These are phyloP conservation scores for Zoroaster sp. DNA, from an alignment of 53 echinoderm and acorn worm species.

Conservation along the genomic window DNA sequence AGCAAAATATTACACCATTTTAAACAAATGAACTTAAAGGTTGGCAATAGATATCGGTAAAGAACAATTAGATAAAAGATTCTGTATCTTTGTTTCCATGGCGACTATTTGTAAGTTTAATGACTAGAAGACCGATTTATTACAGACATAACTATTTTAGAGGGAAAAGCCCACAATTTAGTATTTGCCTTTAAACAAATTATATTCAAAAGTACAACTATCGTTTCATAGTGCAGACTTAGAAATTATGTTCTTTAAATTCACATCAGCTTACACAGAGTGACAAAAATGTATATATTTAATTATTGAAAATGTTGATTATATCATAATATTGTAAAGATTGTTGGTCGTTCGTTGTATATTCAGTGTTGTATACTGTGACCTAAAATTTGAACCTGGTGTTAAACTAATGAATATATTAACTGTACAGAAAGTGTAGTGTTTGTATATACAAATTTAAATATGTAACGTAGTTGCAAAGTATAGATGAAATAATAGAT, in stretches of 20 bases:
- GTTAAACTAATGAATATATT: not conserved
- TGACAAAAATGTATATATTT: not conserved
- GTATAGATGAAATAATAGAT: conserved; percentile 2
- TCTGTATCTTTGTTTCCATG: no score
- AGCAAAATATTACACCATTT: no score
- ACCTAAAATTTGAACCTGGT: not conserved
- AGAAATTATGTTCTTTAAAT: not conserved
- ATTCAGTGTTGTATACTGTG: not conserved
- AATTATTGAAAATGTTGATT: not conserved
- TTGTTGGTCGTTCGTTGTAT: not conserved
- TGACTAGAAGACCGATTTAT: no score
- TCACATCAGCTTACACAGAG: not conserved
- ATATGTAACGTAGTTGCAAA: conserved; percentile 12
- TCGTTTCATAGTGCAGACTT: not conserved
- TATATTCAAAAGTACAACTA: no score
- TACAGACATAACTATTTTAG: no score
- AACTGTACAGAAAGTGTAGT: not conserved
- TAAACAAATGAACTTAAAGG: no score
- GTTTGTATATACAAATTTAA: not conserved
- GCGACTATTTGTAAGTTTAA: no score
- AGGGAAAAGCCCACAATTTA: no score
- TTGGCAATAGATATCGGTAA: no score
- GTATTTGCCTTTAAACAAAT: no score
- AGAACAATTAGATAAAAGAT: no score
- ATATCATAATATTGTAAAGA: not conserved